phyloP scores from a whole-genome alignment of 2,888 invertebrate species.

The Calameuta idolon region DNA sequence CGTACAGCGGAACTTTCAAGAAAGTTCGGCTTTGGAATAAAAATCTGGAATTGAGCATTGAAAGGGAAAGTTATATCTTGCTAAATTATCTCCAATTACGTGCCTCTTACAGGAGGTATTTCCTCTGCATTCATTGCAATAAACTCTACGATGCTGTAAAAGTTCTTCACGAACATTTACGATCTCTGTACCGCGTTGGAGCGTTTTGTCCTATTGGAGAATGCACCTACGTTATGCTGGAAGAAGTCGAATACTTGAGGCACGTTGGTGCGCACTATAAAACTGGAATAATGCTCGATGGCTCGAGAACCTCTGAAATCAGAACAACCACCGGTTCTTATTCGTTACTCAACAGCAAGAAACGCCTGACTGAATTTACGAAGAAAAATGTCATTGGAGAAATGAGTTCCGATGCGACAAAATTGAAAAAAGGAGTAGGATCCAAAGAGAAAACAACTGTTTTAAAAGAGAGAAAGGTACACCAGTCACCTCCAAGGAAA shows the following conservation, averaged over 20 bases:
- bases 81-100: background rate
- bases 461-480: no score
- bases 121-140: background rate
- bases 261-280: constrained; percentile 9
- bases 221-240: constrained; percentile 6
- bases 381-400: no score
- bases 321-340: no score
- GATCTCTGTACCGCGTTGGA: background rate
- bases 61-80: background rate
- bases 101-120: background rate
- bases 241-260: constrained; percentile 11
- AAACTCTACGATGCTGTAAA: background rate
- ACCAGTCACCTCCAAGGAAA: no score
- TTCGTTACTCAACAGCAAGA: no score
- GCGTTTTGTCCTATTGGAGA: background rate
- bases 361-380: no score
- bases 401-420: no score
- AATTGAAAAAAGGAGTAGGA: no score
- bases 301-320: no score
- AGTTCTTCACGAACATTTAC: background rate
- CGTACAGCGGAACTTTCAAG: background rate
- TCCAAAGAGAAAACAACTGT: no score
- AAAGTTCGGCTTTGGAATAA: constrained; percentile 1
- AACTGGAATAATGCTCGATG: background rate
- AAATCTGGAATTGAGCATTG: background rate